phyloP scores from a whole-genome alignment of 2,888 invertebrate genomes.

The Polyommatus icarus region DNA sequence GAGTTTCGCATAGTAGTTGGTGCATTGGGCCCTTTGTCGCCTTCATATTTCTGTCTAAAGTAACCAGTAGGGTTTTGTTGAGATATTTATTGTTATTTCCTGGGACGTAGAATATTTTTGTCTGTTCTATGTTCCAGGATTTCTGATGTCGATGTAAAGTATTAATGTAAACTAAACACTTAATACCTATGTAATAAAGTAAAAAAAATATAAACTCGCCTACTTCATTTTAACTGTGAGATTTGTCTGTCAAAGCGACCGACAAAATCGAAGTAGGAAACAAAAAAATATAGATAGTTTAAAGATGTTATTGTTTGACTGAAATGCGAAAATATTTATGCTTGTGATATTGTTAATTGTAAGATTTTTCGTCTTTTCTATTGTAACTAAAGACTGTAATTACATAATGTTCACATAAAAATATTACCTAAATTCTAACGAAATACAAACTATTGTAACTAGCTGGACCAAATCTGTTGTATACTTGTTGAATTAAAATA shows the following conservation, averaged over 20 bases:
- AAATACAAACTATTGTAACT: conserved; percentile 55
- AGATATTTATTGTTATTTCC: background rate
- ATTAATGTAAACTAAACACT: conserved; percentile 1
- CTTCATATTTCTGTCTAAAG: conserved; percentile 41
- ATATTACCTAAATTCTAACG: conserved; percentile 48
- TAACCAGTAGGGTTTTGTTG: conserved; percentile 35
- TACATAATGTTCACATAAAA: conserved; percentile 59
- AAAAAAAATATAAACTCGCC: conserved; percentile 6
- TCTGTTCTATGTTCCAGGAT: background rate
- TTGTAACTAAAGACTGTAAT: conserved; percentile 78
- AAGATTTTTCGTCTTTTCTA: conserved; percentile 71
- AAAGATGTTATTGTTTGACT: conserved; percentile 45
- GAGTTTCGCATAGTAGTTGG: conserved; percentile 74
- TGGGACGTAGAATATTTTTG: background rate
- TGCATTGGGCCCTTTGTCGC: conserved; percentile 73
- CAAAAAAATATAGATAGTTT: conserved; percentile 31
- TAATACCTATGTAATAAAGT: conserved; percentile 9
- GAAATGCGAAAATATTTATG: conserved; percentile 53
- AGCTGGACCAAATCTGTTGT: conserved; percentile 71
- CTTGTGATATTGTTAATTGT: conserved; percentile 77
- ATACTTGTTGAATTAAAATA: conserved; percentile 11
- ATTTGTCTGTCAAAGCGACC: background rate
- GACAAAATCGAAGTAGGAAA: conserved; percentile 23
- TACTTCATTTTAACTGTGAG: background rate
- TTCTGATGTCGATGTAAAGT: conserved; percentile 1